Conservation (phyloP, 2,888 invertebrate species). For the Iphiclides podalirius region DNA sequence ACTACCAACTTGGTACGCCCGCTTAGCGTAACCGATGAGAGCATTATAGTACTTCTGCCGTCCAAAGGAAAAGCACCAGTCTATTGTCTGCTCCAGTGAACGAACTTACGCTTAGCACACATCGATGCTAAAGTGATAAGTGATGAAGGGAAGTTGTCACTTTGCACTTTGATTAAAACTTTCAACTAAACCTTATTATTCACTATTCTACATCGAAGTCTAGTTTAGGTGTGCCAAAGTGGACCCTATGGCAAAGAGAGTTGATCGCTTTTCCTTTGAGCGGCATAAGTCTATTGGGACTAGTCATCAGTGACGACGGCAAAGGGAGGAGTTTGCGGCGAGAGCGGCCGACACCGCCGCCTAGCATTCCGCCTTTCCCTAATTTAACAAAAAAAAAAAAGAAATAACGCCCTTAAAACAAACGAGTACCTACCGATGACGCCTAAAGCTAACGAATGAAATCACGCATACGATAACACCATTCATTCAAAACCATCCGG, state of each 20-base stretch:
- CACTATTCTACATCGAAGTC: too few species aligned
- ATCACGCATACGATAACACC: not conserved
- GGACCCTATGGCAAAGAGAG: too few species aligned
- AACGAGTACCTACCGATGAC: constrained; percentile 3
- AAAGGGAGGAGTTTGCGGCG: not conserved
- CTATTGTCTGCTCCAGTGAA: too few species aligned
- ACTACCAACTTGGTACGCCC: constrained; percentile 28
- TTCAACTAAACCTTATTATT: too few species aligned
- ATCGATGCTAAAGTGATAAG: too few species aligned
- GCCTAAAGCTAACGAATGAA: constrained; percentile 13
- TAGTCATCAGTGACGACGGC: not conserved
- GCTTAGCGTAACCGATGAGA: constrained; percentile 39
- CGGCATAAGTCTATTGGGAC: not conserved
- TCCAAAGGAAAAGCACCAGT: too few species aligned
- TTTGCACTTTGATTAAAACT: too few species aligned
- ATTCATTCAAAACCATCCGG: not conserved
- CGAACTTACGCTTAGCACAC: too few species aligned
- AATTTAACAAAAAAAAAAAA: constrained; percentile 1
- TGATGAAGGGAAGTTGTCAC: too few species aligned
- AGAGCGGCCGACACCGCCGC: constrained; percentile 29
- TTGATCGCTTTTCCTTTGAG: not conserved
- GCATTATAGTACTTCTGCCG: constrained; percentile 29
- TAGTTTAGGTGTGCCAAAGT: too few species aligned
- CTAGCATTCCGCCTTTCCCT: constrained; percentile 5
- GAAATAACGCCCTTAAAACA: constrained; percentile 21